Percentiles rank a stretch among this genome's conserved stretches.
These are phyloP conservation scores for Griposia aprilina DNA, from an alignment of 2,888 invertebrate genomes.

Conservation along the genomic window DNA sequence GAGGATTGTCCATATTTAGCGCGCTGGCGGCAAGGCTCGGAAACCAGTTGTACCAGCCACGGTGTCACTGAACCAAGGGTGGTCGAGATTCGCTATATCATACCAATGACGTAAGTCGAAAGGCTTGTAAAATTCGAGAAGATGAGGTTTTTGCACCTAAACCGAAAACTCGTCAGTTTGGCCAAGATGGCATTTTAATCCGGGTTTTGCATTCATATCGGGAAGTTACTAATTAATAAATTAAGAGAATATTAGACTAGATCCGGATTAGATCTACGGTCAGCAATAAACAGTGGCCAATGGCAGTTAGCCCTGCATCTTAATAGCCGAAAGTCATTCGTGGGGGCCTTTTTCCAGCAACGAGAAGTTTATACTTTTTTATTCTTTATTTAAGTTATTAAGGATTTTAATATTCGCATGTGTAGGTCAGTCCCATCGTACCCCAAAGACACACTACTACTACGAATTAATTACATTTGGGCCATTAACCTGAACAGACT, in stretches of 20 bases:
- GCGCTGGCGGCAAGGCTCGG: constrained; percentile 65
- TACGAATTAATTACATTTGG: too few species aligned
- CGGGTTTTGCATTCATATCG: background rate
- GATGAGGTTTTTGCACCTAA: constrained; percentile 14
- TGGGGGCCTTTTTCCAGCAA: background rate
- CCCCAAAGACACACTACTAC: too few species aligned
- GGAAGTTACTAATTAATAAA: background rate
- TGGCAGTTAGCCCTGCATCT: background rate
- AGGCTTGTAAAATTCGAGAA: background rate
- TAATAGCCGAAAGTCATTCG: background rate
- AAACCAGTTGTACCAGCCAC: constrained; percentile 68
- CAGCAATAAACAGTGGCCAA: background rate
- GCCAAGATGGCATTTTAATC: background rate
- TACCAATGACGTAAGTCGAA: constrained; percentile 47
- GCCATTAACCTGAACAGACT: too few species aligned
- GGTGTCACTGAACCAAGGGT: constrained; percentile 74
- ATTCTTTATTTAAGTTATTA: too few species aligned
- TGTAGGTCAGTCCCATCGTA: too few species aligned
- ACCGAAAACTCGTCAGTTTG: background rate
- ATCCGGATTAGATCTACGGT: background rate
- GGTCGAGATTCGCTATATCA: constrained; percentile 59
- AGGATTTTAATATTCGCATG: too few species aligned
- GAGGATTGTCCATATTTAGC: constrained; percentile 68
- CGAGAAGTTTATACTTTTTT: too few species aligned
- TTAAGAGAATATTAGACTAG: background rate